Base-by-base conservation (phyloP, 1,140 invertebrate species). In the Brachionus manjavacas region DNA sequence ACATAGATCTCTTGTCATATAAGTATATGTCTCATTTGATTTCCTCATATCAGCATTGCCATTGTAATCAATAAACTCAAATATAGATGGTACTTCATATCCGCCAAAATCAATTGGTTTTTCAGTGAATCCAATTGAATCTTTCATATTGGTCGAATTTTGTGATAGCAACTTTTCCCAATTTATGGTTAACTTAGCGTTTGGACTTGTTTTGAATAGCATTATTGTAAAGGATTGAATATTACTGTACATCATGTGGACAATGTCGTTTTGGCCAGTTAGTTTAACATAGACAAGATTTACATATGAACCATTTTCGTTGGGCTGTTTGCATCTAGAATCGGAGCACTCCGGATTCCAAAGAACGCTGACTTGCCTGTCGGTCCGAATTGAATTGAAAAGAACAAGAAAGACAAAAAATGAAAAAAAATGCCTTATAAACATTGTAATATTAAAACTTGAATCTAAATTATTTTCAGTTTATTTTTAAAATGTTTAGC, bases 191-290 rank as follows among this genome's bases (percentile, higher is more conserved):
- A 81, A 39, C 23, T 81, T 68, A 6, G 41, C 79, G 20, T 81
- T 68, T 43, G 2, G 16, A 46, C 60, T 66, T 23, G 79, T 81
- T 60, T 39, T 25, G 31, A 81, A 64, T 0, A 81, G 25, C 79
- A 81, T 81, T 64, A 81, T 81, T 14, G 79, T 64, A 35, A 81
- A 66, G 0, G 79, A 60, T 68, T 81, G 31, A 25, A 81, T 81
- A 55, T 52, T 81, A 12, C 49, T 64, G 52, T 60, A 60, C 52
- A 81, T 41, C 12, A 81, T 6, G 52, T 81, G 79, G 14, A 81
- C 31, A 39, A 68, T 35, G n/a, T 81, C 79, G 43, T 14, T 60
- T 46, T 31, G 35, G 14, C 79, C 79, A 16, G 35, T 68, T 2
- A 68, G 52, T 68, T 81, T 60, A 41, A 81, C 64, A 68, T 81